These are phyloP conservation scores for Dendrocincla tyrannina DNA, from an alignment of 2,797 vertebrate species.

Conservation along the genomic window DNA sequence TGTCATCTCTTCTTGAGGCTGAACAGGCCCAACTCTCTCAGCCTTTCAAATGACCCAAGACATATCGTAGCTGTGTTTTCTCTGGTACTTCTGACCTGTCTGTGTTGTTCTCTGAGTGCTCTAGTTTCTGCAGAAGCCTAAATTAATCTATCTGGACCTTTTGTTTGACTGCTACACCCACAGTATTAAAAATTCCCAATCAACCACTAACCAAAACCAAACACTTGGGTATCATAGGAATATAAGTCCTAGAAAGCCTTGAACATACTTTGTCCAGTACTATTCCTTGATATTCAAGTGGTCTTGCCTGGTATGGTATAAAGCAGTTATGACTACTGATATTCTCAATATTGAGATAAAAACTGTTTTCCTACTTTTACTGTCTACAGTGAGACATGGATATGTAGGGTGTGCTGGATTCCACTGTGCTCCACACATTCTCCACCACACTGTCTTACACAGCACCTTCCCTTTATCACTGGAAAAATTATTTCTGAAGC, in stretches of 20 bases:
- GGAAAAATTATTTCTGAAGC: not conserved
- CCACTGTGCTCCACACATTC: not conserved
- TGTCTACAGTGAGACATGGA: not conserved
- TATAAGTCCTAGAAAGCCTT: not conserved
- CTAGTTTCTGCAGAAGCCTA: not conserved
- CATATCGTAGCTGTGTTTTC: not conserved
- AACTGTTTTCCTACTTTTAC: not conserved
- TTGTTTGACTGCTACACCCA: not conserved
- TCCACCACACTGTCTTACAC: not conserved
- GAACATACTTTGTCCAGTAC: not conserved
- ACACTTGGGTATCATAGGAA: not conserved
- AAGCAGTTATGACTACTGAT: not conserved
- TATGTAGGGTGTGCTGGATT: not conserved
- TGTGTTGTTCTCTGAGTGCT: not conserved
- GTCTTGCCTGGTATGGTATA: not conserved
- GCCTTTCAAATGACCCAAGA: not conserved
- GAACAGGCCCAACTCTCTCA: not conserved
- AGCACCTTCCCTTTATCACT: not conserved
- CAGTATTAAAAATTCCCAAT: not conserved
- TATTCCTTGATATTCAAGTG: not conserved
- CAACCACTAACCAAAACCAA: not conserved
- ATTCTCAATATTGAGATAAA: not conserved
- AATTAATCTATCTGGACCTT: not conserved
- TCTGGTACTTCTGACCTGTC: not conserved
- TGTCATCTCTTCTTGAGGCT: not conserved